These are phyloP conservation scores for Atrichornis clamosus DNA, from an alignment of 2,113 vertebrate species.

Conservation along the genomic window DNA sequence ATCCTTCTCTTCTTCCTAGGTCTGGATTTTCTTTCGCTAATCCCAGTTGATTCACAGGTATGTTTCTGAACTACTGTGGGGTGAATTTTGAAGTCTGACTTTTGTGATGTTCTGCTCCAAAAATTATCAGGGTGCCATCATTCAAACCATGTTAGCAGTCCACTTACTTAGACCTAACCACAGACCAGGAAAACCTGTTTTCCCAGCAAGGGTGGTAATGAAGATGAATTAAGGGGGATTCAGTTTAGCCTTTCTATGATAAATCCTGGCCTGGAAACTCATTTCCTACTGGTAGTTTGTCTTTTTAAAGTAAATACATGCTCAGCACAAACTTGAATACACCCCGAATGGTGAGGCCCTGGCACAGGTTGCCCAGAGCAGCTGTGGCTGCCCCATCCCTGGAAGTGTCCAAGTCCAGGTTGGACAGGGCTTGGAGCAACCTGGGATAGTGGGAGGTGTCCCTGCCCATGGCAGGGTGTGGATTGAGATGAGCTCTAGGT, in stretches of 20 bases:
- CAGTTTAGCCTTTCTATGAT: not conserved
- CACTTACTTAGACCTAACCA: not conserved
- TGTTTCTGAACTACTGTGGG: conserved; percentile 46
- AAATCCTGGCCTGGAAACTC: not conserved
- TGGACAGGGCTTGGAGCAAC: rapidly evolving
- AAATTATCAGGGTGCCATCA: not conserved
- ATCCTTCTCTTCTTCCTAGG: conserved; percentile 73
- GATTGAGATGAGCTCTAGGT: not conserved
- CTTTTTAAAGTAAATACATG: not conserved
- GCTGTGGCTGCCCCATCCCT: not conserved
- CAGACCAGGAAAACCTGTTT: not conserved
- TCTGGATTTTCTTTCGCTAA: conserved; percentile 94
- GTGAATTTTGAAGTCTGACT: not conserved
- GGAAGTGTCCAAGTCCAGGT: not conserved
- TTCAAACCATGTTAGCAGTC: not conserved
- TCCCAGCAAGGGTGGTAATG: not conserved
- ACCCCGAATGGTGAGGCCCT: not conserved
- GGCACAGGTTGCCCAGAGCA: not conserved
- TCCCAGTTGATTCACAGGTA: conserved; percentile 96
- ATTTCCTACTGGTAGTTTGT: not conserved
- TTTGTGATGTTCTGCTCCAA: rapidly evolving
- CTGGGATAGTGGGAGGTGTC: not conserved
- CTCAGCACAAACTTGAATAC: too few relatives aligned
- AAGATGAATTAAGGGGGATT: not conserved
- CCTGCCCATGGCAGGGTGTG: not conserved